Evolutionary conservation across 2,113 vertebrate species (phyloP), one percentile per base, ranked within the genome.

Genomic region (Diphyllodes magnificus): DNA sequence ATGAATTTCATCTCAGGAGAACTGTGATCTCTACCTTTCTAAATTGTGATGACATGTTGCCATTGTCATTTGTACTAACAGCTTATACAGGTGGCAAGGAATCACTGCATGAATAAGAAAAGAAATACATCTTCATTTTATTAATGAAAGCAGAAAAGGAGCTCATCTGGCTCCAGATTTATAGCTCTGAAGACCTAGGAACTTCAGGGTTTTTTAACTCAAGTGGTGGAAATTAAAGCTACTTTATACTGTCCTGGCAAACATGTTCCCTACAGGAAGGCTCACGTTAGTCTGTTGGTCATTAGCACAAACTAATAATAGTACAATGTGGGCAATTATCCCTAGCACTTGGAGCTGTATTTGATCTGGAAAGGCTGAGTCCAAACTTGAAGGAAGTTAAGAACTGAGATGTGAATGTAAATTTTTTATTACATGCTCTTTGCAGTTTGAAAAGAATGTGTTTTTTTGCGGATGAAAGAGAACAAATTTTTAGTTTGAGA

Each of bases 21-120:
- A 95, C 88, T 93, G 86, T 97, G 86, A 97, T 97, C 94, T 96
- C 63, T 92, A 7, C 90, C 73, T 95, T 97, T 66, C 53, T 72
- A 92, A 93, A 88, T 84, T 79, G 60, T 88, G 93, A 88, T 96
- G 90, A 96, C 77, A 82, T 44, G 49, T 84, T 97, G 88, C 86
- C 77, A 76, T 60, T 95, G 92, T 86, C 76, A 91, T 92, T 93
- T 86, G 57, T 93, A 68, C 57, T 91, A 91, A 78, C 0, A 1
- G 79, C 51, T 92, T 82, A 83, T 92, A 73, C 42, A 64, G 72
- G 82, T 90, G 66, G 72, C 35, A 65, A 93, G 53, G 72, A 93
- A 95, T 84, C 72, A 79, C 80, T 88, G 73, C n/a, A 64, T 72
- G 80, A 82, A 92, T 92, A 92, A 75, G 65, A 88, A 92, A 86